These are phyloP conservation scores for Hyppa rectilinea DNA, from an alignment of 2,888 invertebrate species.

Conservation along the genomic window DNA sequence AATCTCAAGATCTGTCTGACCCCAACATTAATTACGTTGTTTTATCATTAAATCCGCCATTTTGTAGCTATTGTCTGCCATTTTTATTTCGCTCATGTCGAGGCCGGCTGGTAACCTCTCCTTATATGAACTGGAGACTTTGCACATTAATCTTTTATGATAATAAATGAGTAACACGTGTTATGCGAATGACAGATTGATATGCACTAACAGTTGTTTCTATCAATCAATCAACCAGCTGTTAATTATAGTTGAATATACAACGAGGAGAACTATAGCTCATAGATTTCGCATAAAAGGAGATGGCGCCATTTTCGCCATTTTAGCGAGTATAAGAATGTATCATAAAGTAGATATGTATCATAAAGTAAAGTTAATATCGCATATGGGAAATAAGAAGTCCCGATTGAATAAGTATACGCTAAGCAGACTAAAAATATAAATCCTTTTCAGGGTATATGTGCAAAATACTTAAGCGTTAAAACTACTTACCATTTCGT, in stretches of 20 bases:
- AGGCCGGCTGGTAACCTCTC: slow-evolving; percentile 55
- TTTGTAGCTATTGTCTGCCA: slow-evolving; percentile 52
- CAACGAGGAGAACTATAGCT: too few species aligned
- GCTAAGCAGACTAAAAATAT: too few species aligned
- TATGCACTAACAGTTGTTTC: slow-evolving; percentile 21
- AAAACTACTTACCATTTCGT: too few species aligned
- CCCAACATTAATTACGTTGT: slow-evolving; percentile 50
- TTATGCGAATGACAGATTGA: slow-evolving; percentile 21
- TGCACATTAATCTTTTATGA: slow-evolving; percentile 44
- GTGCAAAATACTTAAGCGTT: too few species aligned
- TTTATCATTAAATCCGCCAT: slow-evolving; percentile 62
- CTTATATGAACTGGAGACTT: slow-evolving; percentile 35
- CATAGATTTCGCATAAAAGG: slow-evolving; percentile 4
- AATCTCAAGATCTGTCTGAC: slow-evolving; percentile 55
- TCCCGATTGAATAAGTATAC: too few species aligned
- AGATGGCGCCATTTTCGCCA: too few species aligned
- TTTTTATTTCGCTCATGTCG: slow-evolving; percentile 58
- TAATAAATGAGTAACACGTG: slow-evolving; percentile 49
- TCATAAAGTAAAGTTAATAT: too few species aligned
- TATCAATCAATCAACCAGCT: slow-evolving; percentile 39
- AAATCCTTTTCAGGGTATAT: too few species aligned
- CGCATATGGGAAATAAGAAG: too few species aligned
- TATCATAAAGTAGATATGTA: too few species aligned
- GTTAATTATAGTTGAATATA: neutral
- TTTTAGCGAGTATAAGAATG: too few species aligned